Evolutionary conservation across 1,140 invertebrate genomes (phyloP), one percentile per base, ranked within the genome.

Genomic region (Globodera ellingtonae): DNA sequence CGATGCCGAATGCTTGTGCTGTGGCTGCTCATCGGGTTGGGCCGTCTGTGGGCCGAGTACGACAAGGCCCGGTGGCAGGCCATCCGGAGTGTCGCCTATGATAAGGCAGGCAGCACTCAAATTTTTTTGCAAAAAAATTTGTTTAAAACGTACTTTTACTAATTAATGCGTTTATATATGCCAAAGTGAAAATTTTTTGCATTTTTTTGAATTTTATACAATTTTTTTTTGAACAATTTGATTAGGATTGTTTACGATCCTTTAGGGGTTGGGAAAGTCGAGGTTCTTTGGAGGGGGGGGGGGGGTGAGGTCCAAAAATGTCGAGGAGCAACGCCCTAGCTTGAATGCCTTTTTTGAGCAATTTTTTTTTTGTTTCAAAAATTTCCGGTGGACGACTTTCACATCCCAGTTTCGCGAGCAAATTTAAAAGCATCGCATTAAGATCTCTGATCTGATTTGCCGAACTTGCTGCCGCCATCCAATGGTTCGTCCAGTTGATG

Each of bases 21-120:
- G 89, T 98, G 97, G 97, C 91, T 97, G 67, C 94, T 94, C 79
- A 93, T 98, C 71, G 95, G 94, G 89, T 92, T 99, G 72, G 95
- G 94, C n/a, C 91, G 94, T 87, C 92, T 97, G 48, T 99, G 97
- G 97, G 93, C 94, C 80, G 93, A 95, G 87, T 97, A 94, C 90
- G 94, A 96, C 87, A 93, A 93, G 88, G 96, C 96, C 35, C 92
- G 95, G 79, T 98, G 96, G 96, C 95, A 94, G 72, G 96, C 95
- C 10, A 96, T 95, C 15, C 91, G 97, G n/a, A 95, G 98, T 89
- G 93, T 93, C 81, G 96, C 96, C 8, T 95, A 97, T 90, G 96
- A 98, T 90, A 75, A 82, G 69, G 86, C 85, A 50, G 75, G 10
- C 59, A 24, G 46, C 13, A 13, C 21, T 0, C 0, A 2, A 3